Percentiles rank a stretch among this genome's conserved stretches.
Conservation (phyloP, 2,797 vertebrate species). For the Peromyscus aztecus region DNA sequence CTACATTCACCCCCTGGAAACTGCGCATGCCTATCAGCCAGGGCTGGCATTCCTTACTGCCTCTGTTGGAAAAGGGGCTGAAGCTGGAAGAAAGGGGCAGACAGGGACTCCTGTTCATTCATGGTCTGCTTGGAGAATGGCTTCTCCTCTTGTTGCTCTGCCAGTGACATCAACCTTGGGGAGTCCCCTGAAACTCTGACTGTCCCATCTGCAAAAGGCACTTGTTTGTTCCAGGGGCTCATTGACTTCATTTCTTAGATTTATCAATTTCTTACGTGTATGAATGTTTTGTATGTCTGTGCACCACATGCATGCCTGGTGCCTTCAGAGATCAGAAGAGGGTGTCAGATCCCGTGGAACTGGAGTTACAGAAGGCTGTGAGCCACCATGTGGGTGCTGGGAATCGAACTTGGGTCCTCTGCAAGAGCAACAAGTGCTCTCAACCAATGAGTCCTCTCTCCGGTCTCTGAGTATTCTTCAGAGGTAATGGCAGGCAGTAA, state of each 20-base stretch:
- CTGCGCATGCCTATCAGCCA: not conserved
- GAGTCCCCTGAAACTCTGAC: not conserved
- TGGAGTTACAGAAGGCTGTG: not conserved
- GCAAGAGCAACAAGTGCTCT: not conserved
- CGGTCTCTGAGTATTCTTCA: not conserved
- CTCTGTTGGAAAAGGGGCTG: not conserved
- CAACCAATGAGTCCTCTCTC: not conserved
- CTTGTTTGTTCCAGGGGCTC: not conserved
- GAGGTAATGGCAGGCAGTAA: not conserved
- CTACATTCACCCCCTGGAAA: fast-evolving
- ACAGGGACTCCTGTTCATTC: not conserved
- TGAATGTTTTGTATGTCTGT: not conserved
- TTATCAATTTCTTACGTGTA: not conserved
- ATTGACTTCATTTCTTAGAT: not conserved
- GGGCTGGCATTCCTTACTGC: not conserved
- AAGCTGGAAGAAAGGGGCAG: not conserved
- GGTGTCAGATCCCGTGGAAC: not conserved
- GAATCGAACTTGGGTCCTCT: not conserved
- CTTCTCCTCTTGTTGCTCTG: not conserved
- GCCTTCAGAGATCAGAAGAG: not conserved
- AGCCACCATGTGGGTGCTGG: not conserved
- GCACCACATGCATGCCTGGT: too few species aligned
- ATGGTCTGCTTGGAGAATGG: not conserved
- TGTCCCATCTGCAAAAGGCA: not conserved
- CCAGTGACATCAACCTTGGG: not conserved